Conservation (phyloP, 2,113 vertebrate genomes). For the Shinisaurus crocodilurus region DNA sequence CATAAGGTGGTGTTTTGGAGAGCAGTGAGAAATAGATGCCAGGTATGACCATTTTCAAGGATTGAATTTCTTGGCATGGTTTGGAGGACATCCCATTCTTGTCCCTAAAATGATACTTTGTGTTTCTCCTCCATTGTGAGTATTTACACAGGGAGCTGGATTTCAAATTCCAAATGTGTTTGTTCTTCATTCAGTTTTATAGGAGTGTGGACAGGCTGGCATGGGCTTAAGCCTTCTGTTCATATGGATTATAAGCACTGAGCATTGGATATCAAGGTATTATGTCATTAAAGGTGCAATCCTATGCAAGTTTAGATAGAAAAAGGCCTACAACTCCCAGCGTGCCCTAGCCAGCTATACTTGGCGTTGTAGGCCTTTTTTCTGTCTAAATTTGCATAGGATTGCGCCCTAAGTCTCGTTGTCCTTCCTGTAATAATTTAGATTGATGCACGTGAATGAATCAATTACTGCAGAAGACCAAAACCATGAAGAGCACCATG, state of each 20-base stretch:
- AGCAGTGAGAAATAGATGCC: background rate
- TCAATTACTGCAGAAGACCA: background rate
- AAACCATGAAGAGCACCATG: background rate
- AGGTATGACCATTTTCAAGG: background rate
- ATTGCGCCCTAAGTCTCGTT: background rate
- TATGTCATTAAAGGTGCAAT: no score
- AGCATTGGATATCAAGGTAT: background rate
- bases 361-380: no score
- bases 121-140: background rate
- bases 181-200: background rate
- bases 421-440: background rate
- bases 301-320: no score
- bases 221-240: no score
- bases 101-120: background rate
- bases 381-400: no score
- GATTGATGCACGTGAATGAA: slow-evolving; percentile 22
- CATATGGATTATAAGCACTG: background rate
- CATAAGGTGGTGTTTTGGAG: background rate
- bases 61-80: background rate
- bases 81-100: background rate
- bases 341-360: no score
- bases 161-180: background rate
- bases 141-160: background rate
- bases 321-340: no score
- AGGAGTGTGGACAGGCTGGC: background rate